phyloP scores from a whole-genome alignment of 2,113 vertebrate genomes.

The Sarotherodon lohbergeri region DNA sequence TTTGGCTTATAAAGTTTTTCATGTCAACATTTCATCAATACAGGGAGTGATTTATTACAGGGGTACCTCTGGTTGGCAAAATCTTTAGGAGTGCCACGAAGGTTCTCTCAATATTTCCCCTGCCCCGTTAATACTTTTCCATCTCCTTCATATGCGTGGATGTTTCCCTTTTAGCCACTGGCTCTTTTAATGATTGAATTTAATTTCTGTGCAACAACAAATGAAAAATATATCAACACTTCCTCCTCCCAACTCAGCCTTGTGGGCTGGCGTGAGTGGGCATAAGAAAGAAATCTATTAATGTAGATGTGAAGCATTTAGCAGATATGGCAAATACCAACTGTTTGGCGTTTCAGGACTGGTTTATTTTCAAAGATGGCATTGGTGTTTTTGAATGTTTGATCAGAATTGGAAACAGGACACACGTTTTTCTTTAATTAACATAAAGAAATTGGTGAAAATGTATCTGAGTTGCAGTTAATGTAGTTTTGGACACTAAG shows the following conservation, averaged over 20 bases:
- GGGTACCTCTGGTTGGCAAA: background rate
- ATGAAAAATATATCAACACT: constrained; percentile 35
- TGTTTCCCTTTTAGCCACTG: background rate
- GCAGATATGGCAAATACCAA: constrained; percentile 25
- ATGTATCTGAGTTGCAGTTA: background rate
- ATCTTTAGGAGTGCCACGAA: background rate
- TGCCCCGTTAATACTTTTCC: background rate
- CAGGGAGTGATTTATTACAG: background rate
- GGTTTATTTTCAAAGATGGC: background rate
- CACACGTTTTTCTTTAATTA: background rate
- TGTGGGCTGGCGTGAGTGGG: constrained; percentile 13
- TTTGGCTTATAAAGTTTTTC: background rate
- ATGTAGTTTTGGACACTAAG: background rate
- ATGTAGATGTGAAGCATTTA: constrained; percentile 15
- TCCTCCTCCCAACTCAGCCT: constrained; percentile 6
- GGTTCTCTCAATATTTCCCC: background rate
- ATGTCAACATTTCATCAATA: background rate
- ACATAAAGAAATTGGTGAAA: background rate
- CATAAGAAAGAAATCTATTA: constrained; percentile 14
- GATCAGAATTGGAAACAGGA: background rate
- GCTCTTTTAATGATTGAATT: constrained; percentile 4
- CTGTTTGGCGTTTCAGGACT: background rate
- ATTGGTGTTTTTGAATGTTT: background rate
- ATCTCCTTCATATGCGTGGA: background rate
- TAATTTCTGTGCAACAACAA: constrained; percentile 4